Percentiles rank a stretch among this genome's conserved stretches.
These are phyloP conservation scores for Mactra quadrangularis DNA, from an alignment of 1,140 invertebrate species.

Conservation along the genomic window DNA sequence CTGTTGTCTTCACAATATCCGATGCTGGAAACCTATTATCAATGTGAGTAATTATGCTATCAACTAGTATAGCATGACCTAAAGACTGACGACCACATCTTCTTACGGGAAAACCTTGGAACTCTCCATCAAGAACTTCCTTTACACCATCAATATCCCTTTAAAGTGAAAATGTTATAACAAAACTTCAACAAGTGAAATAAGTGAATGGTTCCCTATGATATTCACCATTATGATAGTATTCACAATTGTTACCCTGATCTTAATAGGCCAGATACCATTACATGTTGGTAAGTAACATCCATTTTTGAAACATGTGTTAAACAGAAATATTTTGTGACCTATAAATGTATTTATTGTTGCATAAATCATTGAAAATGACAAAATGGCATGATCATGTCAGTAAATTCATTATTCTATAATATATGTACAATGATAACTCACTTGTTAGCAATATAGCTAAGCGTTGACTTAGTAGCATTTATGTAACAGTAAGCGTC, in stretches of 20 bases:
- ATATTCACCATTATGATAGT: no score
- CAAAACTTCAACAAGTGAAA: no score
- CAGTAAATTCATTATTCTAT: background rate
- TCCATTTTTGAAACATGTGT: background rate
- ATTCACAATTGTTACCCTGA: background rate
- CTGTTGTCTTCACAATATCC: no score
- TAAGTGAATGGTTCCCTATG: no score
- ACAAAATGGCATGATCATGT: background rate
- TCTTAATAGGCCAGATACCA: background rate
- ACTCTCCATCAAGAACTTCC: slow-evolving; percentile 3
- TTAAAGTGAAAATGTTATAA: no score
- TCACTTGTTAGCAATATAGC: no score
- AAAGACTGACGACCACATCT: background rate
- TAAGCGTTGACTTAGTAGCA: background rate
- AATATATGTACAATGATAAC: background rate
- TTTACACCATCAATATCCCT: background rate
- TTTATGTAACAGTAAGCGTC: background rate
- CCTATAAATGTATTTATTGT: background rate
- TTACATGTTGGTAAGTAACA: background rate
- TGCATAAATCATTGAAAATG: background rate
- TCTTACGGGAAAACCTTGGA: background rate
- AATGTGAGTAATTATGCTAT: background rate
- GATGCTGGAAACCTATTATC: no score
- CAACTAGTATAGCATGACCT: background rate
- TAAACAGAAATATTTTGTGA: slow-evolving; percentile 1